Percentiles rank a stretch among this genome's conserved stretches.
Conservation (phyloP, 1,140 invertebrate species). For the Brachystomella parvula region DNA sequence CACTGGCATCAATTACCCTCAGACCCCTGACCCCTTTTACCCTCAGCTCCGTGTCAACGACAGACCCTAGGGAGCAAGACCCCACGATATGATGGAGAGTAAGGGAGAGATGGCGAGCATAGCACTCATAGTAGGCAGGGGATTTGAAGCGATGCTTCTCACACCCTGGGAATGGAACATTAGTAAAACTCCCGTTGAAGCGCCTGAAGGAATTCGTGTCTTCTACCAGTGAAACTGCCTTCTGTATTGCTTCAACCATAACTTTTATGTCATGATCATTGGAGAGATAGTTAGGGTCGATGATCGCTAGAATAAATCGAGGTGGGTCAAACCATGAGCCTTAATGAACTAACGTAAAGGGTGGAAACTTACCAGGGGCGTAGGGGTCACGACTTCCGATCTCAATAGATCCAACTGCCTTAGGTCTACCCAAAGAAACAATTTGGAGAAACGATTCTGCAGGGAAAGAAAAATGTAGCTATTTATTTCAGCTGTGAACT, state of each 20-base stretch:
- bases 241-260: conserved; percentile 22
- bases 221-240: conserved; percentile 21
- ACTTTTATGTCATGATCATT: conserved; percentile 19
- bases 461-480: not conserved
- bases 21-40: conserved; percentile 51
- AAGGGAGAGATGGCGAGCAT: conserved; percentile 67
- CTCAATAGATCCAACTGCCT: conserved; percentile 10
- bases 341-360: no score
- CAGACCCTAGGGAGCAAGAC: conserved; percentile 81
- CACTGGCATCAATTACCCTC: conserved; percentile 51
- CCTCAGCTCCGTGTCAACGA: conserved; percentile 48
- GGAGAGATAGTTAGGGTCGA: conserved; percentile 26
- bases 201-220: conserved; percentile 19
- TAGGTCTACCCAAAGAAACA: conserved; percentile 21
- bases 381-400: not conserved
- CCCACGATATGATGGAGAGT: conserved; percentile 83
- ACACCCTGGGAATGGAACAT: conserved; percentile 20
- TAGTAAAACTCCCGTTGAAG: conserved; percentile 21
- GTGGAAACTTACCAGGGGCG: no score
- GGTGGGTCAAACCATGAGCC: not conserved
- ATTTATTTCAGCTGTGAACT: not conserved
- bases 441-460: conserved; percentile 21
- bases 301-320: no score
- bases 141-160: conserved; percentile 51
- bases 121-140: conserved; percentile 75